Base-by-base conservation (phyloP, 2,113 vertebrate species). In the Stegostoma tigrinum region DNA sequence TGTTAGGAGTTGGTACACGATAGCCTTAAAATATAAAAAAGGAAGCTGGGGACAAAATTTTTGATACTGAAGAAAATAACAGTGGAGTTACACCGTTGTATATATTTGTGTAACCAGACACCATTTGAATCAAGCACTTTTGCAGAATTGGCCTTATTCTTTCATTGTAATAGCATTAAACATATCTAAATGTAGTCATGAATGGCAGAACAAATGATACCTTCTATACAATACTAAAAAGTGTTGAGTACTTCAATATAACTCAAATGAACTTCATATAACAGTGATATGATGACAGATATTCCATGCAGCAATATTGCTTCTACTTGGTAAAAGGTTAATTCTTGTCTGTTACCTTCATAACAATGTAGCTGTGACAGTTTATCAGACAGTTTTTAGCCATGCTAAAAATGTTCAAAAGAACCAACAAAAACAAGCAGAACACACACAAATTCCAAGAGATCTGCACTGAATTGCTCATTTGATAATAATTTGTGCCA, bases 271-370 rank as follows among this genome's bases (percentile, higher is more conserved):
- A 34, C 61, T 64, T 64, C 4, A 64, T n/a, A n/a, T 55, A n/a
- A 38, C 17, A 17, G 10, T 64, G 30, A 91, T 91, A 64, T n/a
- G 61, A 91, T 4, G 21, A 91, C 87, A 61, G 27, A 61, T 52
- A 91, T 30, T 91, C 87, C 87, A 91, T 91, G 87, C 55, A 91
- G 55, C 87, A 61, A 17, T 27, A 90, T 61, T 90, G 87, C 55
- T 91, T 21, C 30, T 19, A 91, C 30, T 61, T 34, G 48, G 55
- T 34, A 90, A 90, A 90, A 90, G 34, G 27, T 61, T 3, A 61
- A 55, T 61, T 90, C 12, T 34, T 52, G 61, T 61, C 55, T 15
- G 15, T 55, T 90, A 90, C 30, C 52, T 90, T 90, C 2, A 30
- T 48, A 89, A 61, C 52, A 90, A 45, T 34, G 64, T 61, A 34